Evolutionary conservation across 2,888 invertebrate genomes (phyloP).

Genomic region (Leucophenga maculata): DNA sequence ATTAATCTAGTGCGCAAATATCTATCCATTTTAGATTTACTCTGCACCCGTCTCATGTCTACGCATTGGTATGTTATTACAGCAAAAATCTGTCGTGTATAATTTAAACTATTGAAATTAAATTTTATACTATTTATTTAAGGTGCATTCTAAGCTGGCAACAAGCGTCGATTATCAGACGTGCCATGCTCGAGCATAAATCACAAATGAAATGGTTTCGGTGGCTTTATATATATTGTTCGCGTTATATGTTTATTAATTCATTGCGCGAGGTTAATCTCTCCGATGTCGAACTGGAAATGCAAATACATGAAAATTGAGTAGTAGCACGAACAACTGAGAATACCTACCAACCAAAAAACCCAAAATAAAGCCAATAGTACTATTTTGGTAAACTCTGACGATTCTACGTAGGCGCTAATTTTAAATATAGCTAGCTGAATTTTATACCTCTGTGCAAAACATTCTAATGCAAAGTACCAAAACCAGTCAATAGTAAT

Average conservation of each 20-base stretch:
- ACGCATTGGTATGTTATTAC: conserved; percentile 79
- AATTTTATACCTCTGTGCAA: conserved; percentile 4
- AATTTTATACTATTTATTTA: conserved; percentile 13
- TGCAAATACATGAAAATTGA: conserved; percentile 76
- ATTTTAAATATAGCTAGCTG: conserved; percentile 18
- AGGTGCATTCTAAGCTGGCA: conserved; percentile 80
- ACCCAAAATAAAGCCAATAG: background rate
- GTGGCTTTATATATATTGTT: conserved; percentile 88
- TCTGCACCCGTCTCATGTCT: conserved; percentile 84
- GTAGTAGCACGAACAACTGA: conserved; percentile 54
- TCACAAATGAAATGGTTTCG: conserved; percentile 98
- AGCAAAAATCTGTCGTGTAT: background rate
- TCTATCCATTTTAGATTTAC: conserved; percentile 86
- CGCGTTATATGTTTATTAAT: conserved; percentile 92
- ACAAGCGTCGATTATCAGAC: conserved; percentile 76
- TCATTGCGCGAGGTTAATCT: conserved; percentile 84
- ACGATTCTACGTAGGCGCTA: conserved; percentile 21
- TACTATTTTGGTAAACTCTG: conserved; percentile 6
- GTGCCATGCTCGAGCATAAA: conserved; percentile 88
- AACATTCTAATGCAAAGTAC: no score
- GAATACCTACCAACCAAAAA: conserved; percentile 12
- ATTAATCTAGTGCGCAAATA: conserved; percentile 91
- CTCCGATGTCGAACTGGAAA: conserved; percentile 83
- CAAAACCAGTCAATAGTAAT: no score
- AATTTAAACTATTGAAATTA: background rate